Evolutionary conservation across 2,113 vertebrate species (phyloP), one percentile per base, ranked within the genome.

Genomic region (Jacana jacana): DNA sequence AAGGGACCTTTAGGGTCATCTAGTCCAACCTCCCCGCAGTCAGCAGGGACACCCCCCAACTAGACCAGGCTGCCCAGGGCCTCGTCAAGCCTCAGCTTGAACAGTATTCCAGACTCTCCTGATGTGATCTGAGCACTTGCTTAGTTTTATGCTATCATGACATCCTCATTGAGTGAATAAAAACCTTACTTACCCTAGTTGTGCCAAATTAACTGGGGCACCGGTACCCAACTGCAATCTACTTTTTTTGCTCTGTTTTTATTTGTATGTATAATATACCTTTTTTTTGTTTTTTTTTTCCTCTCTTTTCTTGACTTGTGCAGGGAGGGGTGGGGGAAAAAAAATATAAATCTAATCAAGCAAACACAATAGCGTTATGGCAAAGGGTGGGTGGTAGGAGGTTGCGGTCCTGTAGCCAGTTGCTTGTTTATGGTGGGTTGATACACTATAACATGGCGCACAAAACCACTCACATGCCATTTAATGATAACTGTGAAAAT

Each of bases 401-500:
- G 87, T 39, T 76, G 33, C 42, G 48, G 52, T 84, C 88, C 91
- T 44, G 68, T 61, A 96, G 96, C 91, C 93, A 94, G 80, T 35
- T 71, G 40, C 86, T 71, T 85, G 89, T 95, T 96, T 87, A 81
- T 86, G 5, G 76, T 92, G 80, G 91, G 63, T 52, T 97, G 95
- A 95, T 88, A 40, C 48, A 68, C 84, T 84, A 22, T 48, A 94
- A 95, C 83, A 69, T 23, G 95, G 94, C 54, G 87, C 84, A 95
- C 89, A 94, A 87, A 95, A 75, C 91, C 89, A 61, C 95, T 96
- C 77, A 63, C 2, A 13, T 88, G 96, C 86, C 95, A 89, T 60
- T 82, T 81, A 96, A 80, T 84, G 92, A 95, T 69, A 65, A 84
- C 95, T 97, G 96, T 97, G 97, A 91, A 93, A 97, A 96, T 93